Evolutionary conservation across 2,113 vertebrate species (phyloP).

Genomic region (Bujurquina vittata): DNA sequence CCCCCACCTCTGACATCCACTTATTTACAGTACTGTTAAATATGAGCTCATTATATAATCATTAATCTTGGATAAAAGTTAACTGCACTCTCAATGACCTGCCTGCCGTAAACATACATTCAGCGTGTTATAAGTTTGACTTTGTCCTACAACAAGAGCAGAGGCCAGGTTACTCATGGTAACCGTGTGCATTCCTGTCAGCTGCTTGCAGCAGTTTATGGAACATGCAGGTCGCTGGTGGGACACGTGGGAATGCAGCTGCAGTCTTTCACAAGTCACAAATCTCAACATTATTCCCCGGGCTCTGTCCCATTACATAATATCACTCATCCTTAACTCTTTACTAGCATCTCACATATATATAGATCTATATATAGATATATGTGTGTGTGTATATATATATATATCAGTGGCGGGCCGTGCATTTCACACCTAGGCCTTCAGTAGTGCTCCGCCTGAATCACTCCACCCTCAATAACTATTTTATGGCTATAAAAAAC

Average conservation of each 20-base stretch:
- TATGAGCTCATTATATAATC: not conserved
- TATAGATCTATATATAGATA: too few relatives aligned
- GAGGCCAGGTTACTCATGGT: slow-evolving; percentile 20
- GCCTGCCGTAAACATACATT: not conserved
- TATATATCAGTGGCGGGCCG: too few relatives aligned
- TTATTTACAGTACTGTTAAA: not conserved
- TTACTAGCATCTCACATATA: slow-evolving; percentile 1
- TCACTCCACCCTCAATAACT: too few relatives aligned
- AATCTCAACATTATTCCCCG: slow-evolving; percentile 64
- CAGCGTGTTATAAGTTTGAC: slow-evolving; percentile 11
- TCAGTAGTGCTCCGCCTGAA: too few relatives aligned
- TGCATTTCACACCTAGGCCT: too few relatives aligned
- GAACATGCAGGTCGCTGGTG: slow-evolving; percentile 32
- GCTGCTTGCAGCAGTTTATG: slow-evolving; percentile 40
- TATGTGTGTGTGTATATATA: too few relatives aligned
- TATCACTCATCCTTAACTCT: slow-evolving; percentile 49
- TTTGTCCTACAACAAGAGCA: slow-evolving; percentile 14
- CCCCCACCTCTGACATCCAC: not conserved
- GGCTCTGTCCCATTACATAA: slow-evolving; percentile 32
- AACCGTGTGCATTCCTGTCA: slow-evolving; percentile 14
- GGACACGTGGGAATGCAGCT: slow-evolving; percentile 53
- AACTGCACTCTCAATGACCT: not conserved
- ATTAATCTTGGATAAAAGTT: not conserved
- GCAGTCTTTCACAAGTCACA: slow-evolving; percentile 60
- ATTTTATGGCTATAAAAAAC: too few relatives aligned